Percentiles rank a stretch among this genome's conserved stretches.
Conservation (phyloP, 2,113 vertebrate genomes). For the Oncorhynchus kisutch region DNA sequence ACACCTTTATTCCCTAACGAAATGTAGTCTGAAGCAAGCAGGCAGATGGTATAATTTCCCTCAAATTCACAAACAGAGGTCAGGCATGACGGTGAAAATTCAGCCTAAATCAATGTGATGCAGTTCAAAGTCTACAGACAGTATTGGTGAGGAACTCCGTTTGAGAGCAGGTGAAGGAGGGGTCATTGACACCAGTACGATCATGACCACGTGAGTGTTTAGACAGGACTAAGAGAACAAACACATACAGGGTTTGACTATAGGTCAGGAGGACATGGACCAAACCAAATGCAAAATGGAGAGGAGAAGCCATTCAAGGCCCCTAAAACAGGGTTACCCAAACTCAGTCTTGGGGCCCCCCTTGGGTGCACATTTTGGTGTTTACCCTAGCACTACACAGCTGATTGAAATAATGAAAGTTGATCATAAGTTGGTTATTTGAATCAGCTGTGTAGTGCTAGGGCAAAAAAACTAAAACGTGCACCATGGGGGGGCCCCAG, state of each 20-base stretch:
- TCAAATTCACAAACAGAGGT: not conserved
- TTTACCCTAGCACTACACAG: too few relatives aligned
- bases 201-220: not conserved
- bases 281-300: too few relatives aligned
- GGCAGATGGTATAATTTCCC: not conserved
- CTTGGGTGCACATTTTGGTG: too few relatives aligned
- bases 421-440: too few relatives aligned
- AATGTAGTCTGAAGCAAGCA: not conserved
- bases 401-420: too few relatives aligned
- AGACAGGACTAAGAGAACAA: slow-evolving; percentile 16
- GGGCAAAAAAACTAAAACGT: too few relatives aligned
- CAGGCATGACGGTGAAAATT: not conserved
- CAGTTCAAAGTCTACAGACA: slow-evolving; percentile 42
- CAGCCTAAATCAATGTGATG: slow-evolving; percentile 3
- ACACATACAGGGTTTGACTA: slow-evolving; percentile 17
- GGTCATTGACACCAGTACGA: slow-evolving; percentile 39
- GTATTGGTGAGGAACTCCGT: not conserved
- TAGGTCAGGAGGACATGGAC: too few relatives aligned
- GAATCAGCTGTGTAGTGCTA: too few relatives aligned
- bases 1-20: not conserved
- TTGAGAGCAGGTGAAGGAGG: not conserved
- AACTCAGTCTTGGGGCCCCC: too few relatives aligned
- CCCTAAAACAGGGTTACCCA: too few relatives aligned
- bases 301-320: too few relatives aligned
- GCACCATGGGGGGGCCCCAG: too few relatives aligned